These are phyloP conservation scores for Pseudobourletiella spinata DNA, from an alignment of 1,140 invertebrate species.

Conservation along the genomic window DNA sequence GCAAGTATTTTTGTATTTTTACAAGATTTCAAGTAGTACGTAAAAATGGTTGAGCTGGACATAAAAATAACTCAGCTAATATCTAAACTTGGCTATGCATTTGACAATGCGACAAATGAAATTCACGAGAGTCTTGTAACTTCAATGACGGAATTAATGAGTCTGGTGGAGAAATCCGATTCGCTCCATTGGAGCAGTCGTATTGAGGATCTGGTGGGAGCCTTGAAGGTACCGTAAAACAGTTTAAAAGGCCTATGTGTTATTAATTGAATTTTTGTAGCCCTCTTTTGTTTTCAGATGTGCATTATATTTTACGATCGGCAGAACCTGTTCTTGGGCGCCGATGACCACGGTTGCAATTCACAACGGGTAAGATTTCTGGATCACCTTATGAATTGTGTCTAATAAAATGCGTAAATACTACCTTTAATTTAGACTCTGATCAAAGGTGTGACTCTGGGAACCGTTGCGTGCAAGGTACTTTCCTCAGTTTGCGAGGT, in stretches of 20 bases:
- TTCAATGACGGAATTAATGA: neutral
- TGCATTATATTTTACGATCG: constrained; percentile 1
- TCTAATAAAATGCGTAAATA: no score
- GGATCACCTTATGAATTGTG: no score
- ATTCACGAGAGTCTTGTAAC: neutral
- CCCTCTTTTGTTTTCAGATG: no score
- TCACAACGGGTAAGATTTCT: no score
- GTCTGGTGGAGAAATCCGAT: neutral
- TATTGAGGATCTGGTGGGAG: neutral
- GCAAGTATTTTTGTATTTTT: no score
- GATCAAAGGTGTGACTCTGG: neutral
- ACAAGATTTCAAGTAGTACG: no score
- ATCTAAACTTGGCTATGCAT: neutral
- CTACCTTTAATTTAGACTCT: neutral
- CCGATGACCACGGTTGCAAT: no score
- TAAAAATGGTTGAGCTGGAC: neutral
- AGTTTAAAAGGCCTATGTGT: neutral
- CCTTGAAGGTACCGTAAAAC: neutral
- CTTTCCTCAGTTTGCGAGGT: neutral
- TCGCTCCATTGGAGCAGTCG: neutral
- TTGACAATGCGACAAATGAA: neutral
- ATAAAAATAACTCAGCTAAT: neutral
- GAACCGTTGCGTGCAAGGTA: neutral
- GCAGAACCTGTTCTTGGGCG: neutral
- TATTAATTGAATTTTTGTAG: no score